phyloP scores from a whole-genome alignment of 2,113 vertebrate species.

The Phaethon lepturus region DNA sequence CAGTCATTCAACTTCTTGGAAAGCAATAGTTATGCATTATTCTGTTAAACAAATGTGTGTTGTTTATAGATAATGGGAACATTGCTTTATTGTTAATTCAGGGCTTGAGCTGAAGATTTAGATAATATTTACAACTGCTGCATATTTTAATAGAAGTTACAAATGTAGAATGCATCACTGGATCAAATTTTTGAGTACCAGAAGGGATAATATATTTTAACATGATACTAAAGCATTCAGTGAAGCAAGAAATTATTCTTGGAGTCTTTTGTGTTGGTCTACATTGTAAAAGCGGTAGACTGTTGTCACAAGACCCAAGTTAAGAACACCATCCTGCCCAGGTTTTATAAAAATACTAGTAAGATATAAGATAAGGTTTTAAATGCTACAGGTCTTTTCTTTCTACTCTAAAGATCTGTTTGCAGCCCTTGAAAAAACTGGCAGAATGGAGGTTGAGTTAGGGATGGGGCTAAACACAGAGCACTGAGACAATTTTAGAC shows the following conservation, averaged over 20 bases:
- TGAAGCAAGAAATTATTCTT: background rate
- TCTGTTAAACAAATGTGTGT: conserved; percentile 24
- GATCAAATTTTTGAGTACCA: background rate
- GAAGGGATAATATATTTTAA: background rate
- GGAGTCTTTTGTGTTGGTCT: background rate
- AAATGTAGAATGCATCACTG: background rate
- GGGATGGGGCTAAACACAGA: background rate
- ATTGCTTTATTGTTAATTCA: background rate
- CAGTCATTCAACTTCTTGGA: background rate
- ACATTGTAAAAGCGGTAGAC: background rate
- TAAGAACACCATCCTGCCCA: background rate
- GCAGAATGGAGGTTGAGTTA: background rate
- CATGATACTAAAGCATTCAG: background rate
- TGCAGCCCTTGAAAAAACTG: background rate
- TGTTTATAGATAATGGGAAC: conserved; percentile 7
- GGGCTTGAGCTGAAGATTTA: background rate
- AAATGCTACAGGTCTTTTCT: background rate
- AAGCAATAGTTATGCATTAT: conserved; percentile 1
- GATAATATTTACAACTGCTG: background rate
- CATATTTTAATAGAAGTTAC: background rate
- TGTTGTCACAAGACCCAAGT: background rate
- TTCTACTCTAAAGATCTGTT: background rate
- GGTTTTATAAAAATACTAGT: background rate
- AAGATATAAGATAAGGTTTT: background rate
- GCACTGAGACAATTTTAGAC: background rate